Base-by-base conservation (phyloP, 1,140 invertebrate species). In the Anagrus nilaparvatae region DNA sequence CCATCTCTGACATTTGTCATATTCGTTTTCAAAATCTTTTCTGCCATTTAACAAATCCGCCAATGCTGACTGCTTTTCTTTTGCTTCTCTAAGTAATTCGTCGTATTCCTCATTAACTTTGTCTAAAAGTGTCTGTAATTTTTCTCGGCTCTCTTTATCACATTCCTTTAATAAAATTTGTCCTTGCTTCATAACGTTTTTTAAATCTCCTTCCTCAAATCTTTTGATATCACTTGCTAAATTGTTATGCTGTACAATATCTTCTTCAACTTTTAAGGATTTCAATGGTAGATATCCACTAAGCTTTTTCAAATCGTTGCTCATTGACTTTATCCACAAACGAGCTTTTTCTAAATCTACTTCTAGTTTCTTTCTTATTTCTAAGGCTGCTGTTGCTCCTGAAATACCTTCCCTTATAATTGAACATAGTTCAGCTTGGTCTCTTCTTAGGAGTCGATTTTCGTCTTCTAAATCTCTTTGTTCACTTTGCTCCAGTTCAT, bases 1-100 rank as follows among this genome's bases (percentile, higher is more conserved):
- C 87, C 87, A 92, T 47, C 85, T 77, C 47, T 84, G 75, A 56
- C 82, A 84, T 49, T 82, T 80, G 41, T 86, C 80, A 30, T 87
- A 70, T 44, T 86, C 80, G 38, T 73, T 77, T 63, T 93, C 87
- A 54, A 93, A 87, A 13, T 79, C 71, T 58, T 78, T 82, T 50
- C 88, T 74, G 14, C 78, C 77, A 61, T 82, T 75, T 9, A 89
- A 61, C 9, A 87, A 65, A 66, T 86, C 84, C 19, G 71, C 74
- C 5, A 90, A 59, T 5, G 78, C 76, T 16, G 76, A 74, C 46
- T 84, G 74, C 50, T 86, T 85, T 47, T 86, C 77, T 39, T 79
- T 72, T 12, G 80, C 75, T 51, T 84, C 79, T 37, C 77, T 77
- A 58, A 78, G 78, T 8, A 87, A 61, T 17, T 73, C 73, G 14